Evolutionary conservation across 2,113 vertebrate species (phyloP).

Genomic region (Poeciliopsis turrubarensis): DNA sequence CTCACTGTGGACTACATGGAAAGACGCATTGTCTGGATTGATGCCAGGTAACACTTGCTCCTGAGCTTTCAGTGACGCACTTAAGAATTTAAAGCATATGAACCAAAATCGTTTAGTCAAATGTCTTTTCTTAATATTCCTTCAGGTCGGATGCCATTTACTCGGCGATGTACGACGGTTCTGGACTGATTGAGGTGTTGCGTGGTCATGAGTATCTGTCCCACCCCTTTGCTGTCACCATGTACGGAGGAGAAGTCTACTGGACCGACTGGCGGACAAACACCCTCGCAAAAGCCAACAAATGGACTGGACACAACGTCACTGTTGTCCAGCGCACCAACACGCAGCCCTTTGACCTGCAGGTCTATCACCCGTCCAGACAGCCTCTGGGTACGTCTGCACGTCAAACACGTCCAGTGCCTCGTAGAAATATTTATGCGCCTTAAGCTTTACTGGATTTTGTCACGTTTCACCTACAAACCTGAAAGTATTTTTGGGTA

Average conservation of each 20-base stretch:
- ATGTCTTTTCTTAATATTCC: slow-evolving; percentile 8
- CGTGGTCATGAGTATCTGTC: slow-evolving; percentile 95
- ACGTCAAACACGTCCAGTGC: background rate
- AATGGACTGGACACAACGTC: slow-evolving; percentile 97
- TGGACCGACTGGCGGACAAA: slow-evolving; percentile 99
- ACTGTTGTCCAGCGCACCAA: slow-evolving; percentile 97
- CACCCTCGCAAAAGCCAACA: slow-evolving; percentile 96
- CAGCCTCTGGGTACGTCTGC: slow-evolving; percentile 89
- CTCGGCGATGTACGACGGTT: slow-evolving; percentile 92
- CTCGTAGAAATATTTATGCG: background rate
- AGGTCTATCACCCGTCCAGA: slow-evolving; percentile 96
- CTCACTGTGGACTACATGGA: slow-evolving; percentile 97
- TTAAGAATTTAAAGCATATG: background rate
- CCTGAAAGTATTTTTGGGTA: too few species aligned
- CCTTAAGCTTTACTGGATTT: too few species aligned
- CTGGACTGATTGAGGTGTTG: slow-evolving; percentile 95
- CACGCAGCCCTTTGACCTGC: slow-evolving; percentile 96
- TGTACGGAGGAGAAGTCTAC: slow-evolving; percentile 96
- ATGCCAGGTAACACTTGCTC: slow-evolving; percentile 85
- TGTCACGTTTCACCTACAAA: too few species aligned
- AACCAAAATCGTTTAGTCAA: background rate
- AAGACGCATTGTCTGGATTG: slow-evolving; percentile 95
- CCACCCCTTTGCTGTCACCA: slow-evolving; percentile 94
- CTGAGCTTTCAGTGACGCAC: background rate
- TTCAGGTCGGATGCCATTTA: slow-evolving; percentile 96